Conservation (phyloP, 2,113 vertebrate genomes). For the Peromyscus californicus region DNA sequence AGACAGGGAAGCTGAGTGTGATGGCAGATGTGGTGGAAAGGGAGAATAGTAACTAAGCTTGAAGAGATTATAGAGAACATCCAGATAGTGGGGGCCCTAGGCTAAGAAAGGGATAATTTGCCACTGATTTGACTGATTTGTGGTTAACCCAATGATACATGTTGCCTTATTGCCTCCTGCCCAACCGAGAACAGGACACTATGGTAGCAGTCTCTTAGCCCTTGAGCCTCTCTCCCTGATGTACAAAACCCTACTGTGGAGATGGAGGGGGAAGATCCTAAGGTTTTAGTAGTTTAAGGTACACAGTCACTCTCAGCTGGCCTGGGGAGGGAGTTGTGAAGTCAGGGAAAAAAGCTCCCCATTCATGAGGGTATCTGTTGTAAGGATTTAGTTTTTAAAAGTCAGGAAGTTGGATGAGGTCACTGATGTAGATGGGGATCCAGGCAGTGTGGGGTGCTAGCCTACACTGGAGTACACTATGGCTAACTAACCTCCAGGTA, state of each 20-base stretch:
- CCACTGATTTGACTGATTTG: too few relatives aligned
- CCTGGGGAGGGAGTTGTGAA: too few relatives aligned
- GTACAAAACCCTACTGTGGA: background rate
- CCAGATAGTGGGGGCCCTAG: background rate
- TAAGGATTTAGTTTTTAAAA: background rate
- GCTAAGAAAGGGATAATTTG: background rate
- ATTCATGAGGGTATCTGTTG: background rate
- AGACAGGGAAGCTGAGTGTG: background rate
- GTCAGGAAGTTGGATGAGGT: too few relatives aligned
- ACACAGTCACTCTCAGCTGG: background rate
- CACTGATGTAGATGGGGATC: too few relatives aligned
- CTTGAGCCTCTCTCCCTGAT: background rate
- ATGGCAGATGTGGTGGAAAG: too few relatives aligned
- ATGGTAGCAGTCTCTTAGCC: background rate
- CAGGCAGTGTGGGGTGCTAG: too few relatives aligned
- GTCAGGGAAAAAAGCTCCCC: background rate
- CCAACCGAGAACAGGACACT: background rate
- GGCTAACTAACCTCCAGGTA: slow-evolving; percentile 87
- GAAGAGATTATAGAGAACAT: background rate
- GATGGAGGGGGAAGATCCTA: background rate
- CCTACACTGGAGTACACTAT: background rate
- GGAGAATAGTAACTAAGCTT: background rate
- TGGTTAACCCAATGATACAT: background rate
- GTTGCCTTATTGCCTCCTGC: background rate
- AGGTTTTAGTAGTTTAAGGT: too few relatives aligned